Evolutionary conservation across 2,113 vertebrate species (phyloP).

Genomic region (Coptodon bakossiorum): DNA sequence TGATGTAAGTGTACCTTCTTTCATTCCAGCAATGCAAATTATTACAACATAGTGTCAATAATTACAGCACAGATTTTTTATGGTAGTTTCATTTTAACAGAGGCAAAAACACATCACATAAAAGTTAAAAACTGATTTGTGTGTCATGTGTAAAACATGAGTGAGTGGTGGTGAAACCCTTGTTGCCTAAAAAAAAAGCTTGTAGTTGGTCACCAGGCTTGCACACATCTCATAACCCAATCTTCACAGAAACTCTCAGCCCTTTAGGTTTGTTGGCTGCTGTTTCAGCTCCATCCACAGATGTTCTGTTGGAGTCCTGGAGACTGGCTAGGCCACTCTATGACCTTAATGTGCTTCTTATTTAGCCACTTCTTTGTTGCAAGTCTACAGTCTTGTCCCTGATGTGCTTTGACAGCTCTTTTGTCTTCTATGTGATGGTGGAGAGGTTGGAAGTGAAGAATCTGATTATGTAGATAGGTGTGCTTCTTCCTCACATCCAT

Average conservation of each 20-base stretch:
- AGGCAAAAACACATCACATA: neutral
- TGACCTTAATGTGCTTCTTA: neutral
- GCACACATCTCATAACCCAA: neutral
- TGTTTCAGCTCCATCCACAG: neutral
- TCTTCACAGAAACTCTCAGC: neutral
- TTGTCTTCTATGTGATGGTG: neutral
- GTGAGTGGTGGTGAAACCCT: neutral
- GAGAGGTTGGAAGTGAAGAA: neutral
- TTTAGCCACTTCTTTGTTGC: neutral
- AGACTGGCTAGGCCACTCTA: neutral
- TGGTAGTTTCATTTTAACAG: neutral
- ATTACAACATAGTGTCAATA: neutral
- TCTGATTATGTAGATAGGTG: neutral
- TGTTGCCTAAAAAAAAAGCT: neutral
- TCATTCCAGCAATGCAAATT: neutral
- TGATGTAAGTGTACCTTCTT: neutral
- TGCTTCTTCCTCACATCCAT: neutral
- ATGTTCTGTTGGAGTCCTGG: rapidly evolving
- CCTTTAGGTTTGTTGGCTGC: neutral
- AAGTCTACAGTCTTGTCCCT: neutral
- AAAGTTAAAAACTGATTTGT: neutral
- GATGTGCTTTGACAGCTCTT: neutral
- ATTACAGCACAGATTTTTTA: neutral
- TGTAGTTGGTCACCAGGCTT: neutral
- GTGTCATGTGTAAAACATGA: neutral